Conservation (phyloP, 2,113 vertebrate species). For the Sapayoa aenigma region DNA sequence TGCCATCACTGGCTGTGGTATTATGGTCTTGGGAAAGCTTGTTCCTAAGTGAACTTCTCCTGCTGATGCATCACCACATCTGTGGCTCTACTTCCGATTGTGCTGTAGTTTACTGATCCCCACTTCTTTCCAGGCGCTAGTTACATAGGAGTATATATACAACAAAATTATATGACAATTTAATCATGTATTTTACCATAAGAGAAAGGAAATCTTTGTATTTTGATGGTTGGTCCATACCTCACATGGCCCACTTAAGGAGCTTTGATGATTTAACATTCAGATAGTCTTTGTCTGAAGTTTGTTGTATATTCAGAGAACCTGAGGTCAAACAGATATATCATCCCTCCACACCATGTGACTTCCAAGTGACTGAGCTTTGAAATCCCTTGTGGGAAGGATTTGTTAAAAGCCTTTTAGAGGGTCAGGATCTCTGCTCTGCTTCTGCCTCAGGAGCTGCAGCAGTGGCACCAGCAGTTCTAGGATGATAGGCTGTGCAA, state of each 20-base stretch:
- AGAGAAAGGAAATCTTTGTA: neutral
- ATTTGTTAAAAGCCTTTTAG: neutral
- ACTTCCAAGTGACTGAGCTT: neutral
- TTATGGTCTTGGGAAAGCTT: neutral
- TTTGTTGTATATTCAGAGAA: neutral
- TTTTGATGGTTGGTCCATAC: neutral
- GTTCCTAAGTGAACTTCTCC: neutral
- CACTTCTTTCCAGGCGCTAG: neutral
- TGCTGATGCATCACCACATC: accelerated
- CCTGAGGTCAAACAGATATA: neutral
- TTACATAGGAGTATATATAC: neutral
- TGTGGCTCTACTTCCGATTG: neutral
- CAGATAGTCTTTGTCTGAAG: neutral
- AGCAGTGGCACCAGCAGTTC: neutral
- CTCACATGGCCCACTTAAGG: accelerated
- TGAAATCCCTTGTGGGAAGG: neutral
- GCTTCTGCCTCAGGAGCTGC: neutral
- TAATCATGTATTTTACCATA: neutral
- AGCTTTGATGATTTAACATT: neutral
- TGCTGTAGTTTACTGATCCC: neutral
- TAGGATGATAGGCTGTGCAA: neutral
- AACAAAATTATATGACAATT: neutral
- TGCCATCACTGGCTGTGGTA: neutral
- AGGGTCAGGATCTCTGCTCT: neutral
- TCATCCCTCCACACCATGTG: accelerated